Conservation (phyloP, 2,888 invertebrate species). For the Micoletzkya japonica region DNA sequence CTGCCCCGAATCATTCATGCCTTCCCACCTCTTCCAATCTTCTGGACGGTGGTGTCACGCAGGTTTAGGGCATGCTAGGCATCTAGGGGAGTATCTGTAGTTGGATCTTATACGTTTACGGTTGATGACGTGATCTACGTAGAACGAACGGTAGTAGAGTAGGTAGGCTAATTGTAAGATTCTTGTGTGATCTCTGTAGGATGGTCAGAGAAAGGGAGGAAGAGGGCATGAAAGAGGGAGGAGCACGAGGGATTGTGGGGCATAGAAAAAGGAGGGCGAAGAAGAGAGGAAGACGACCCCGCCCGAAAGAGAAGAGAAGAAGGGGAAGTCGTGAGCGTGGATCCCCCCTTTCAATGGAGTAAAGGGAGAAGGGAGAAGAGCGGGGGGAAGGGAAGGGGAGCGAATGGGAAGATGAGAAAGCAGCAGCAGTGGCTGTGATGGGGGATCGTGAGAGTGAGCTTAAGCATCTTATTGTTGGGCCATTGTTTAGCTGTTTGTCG, state of each 20-base stretch:
- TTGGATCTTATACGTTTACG: too few species aligned
- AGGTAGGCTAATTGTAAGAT: too few species aligned
- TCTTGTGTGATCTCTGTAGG: too few species aligned
- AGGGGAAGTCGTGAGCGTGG: neutral
- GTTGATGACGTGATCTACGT: too few species aligned
- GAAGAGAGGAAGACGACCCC: constrained; percentile 1
- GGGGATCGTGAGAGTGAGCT: neutral
- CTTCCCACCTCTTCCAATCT: too few species aligned
- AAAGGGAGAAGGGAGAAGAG: neutral
- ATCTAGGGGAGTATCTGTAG: too few species aligned
- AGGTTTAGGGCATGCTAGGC: too few species aligned
- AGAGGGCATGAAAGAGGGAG: neutral
- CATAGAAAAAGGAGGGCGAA: neutral
- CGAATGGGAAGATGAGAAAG: neutral
- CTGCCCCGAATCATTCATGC: too few species aligned
- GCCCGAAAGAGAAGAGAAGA: neutral
- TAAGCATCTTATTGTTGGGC: too few species aligned
- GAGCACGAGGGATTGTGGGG: neutral
- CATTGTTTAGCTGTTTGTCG: too few species aligned
- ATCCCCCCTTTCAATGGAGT: neutral
- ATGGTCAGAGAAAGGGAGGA: neutral
- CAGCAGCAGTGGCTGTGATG: neutral
- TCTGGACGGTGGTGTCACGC: too few species aligned
- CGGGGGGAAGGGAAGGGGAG: neutral
- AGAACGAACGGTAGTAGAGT: too few species aligned